These are phyloP conservation scores for Myrmecobius fasciatus DNA, from an alignment of 2,113 vertebrate species.

Conservation along the genomic window DNA sequence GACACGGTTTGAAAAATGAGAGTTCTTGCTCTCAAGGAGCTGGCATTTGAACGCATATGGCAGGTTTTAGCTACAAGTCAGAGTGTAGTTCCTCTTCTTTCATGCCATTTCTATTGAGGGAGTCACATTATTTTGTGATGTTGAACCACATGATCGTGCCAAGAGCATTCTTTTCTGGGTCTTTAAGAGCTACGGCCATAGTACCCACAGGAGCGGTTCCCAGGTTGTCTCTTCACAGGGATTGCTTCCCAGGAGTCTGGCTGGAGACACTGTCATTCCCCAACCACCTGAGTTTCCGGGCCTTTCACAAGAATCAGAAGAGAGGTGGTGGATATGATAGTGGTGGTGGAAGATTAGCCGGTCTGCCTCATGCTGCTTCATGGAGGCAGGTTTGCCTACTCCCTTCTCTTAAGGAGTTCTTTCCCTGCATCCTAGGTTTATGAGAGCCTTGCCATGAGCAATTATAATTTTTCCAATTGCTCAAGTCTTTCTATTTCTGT, in stretches of 20 bases:
- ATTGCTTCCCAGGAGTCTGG: too few species aligned
- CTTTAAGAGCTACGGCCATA: background rate
- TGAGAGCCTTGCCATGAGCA: background rate
- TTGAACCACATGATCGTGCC: background rate
- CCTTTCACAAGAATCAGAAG: background rate
- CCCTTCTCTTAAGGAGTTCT: background rate
- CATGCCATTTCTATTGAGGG: background rate
- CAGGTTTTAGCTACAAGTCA: background rate
- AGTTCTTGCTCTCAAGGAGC: background rate
- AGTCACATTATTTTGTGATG: too few species aligned
- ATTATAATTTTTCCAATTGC: background rate
- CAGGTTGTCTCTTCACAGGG: too few species aligned
- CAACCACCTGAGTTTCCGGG: background rate
- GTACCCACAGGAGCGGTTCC: background rate
- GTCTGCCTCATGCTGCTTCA: background rate
- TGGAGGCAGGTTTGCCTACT: too few species aligned
- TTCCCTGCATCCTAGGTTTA: background rate
- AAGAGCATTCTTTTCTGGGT: background rate
- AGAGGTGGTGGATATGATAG: background rate
- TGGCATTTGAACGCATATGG: background rate
- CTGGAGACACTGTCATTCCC: background rate
- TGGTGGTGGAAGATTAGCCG: too few species aligned
- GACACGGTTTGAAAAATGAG: background rate
- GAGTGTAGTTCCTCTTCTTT: background rate
- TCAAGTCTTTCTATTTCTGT: background rate